Conservation (phyloP, 2,888 invertebrate genomes). For the Octodonta nipae region DNA sequence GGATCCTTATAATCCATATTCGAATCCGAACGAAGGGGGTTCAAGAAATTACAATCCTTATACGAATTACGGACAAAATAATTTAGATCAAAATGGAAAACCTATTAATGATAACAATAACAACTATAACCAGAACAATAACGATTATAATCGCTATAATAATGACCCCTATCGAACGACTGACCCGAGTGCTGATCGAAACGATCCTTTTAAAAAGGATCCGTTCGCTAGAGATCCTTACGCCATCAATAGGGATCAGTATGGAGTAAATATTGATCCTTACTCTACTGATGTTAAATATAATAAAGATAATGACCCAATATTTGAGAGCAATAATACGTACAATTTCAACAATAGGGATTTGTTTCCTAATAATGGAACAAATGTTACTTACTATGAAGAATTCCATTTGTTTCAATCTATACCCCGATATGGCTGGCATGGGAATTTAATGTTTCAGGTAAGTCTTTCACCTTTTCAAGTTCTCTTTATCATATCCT, state of each 20-base stretch:
- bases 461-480: slow-evolving; percentile 35
- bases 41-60: slow-evolving; percentile 6
- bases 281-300: slow-evolving; percentile 20
- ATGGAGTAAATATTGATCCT: slow-evolving; percentile 29
- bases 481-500: background rate
- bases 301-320: slow-evolving; percentile 10
- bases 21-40: slow-evolving; percentile 9
- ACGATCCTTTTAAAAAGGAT: no score
- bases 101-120: slow-evolving; percentile 9
- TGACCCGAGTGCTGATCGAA: slow-evolving; percentile 7
- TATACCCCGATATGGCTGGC: slow-evolving; percentile 48
- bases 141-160: slow-evolving; percentile 6
- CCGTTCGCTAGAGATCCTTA: slow-evolving; percentile 25
- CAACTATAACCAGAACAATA: slow-evolving; percentile 9
- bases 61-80: slow-evolving; percentile 3
- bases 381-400: slow-evolving; percentile 36
- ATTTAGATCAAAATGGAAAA: slow-evolving; percentile 8
- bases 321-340: slow-evolving; percentile 7
- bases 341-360: slow-evolving; percentile 4
- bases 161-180: background rate
- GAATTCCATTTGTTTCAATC: slow-evolving; percentile 65
- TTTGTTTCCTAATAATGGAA: slow-evolving; percentile 14
- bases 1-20: slow-evolving; percentile 2
- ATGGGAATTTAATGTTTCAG: slow-evolving; percentile 66
- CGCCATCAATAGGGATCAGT: slow-evolving; percentile 24